Conservation (phyloP, 2,113 vertebrate species). For the Candoia aspera region DNA sequence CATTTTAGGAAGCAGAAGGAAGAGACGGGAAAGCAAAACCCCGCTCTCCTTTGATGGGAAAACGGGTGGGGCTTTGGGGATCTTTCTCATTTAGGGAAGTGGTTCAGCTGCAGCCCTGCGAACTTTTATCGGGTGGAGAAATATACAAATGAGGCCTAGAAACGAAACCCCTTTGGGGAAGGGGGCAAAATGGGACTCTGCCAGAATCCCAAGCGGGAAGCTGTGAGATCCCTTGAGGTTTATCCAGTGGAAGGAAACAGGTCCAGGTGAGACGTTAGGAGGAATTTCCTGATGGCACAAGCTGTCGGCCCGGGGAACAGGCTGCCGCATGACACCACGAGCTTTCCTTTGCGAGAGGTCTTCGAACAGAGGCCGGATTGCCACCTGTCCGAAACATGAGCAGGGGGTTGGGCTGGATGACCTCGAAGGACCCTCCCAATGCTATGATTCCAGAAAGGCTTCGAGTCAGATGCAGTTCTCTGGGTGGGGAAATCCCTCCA, state of each 20-base stretch:
- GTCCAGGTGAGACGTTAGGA: too few species aligned
- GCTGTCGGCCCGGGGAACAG: too few species aligned
- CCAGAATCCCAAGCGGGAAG: neutral
- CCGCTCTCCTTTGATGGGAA: neutral
- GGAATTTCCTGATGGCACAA: too few species aligned
- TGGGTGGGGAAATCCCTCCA: too few species aligned
- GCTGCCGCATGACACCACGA: neutral
- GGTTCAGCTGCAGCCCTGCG: neutral
- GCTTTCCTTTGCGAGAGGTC: neutral
- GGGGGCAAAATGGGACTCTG: neutral
- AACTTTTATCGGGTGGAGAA: neutral
- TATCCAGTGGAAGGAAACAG: too few species aligned
- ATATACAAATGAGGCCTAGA: neutral
- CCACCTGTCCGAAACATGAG: too few species aligned
- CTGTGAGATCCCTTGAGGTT: neutral
- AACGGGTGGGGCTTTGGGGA: neutral
- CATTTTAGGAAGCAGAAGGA: neutral
- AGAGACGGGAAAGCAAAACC: neutral
- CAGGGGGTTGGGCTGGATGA: neutral
- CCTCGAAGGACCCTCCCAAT: neutral
- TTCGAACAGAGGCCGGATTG: neutral
- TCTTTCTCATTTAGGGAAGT: neutral
- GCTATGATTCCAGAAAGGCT: too few species aligned
- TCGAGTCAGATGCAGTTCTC: too few species aligned
- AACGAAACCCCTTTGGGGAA: conserved; percentile 21